phyloP scores from a whole-genome alignment of 2,888 invertebrate genomes.

The Hypena proboscidalis region DNA sequence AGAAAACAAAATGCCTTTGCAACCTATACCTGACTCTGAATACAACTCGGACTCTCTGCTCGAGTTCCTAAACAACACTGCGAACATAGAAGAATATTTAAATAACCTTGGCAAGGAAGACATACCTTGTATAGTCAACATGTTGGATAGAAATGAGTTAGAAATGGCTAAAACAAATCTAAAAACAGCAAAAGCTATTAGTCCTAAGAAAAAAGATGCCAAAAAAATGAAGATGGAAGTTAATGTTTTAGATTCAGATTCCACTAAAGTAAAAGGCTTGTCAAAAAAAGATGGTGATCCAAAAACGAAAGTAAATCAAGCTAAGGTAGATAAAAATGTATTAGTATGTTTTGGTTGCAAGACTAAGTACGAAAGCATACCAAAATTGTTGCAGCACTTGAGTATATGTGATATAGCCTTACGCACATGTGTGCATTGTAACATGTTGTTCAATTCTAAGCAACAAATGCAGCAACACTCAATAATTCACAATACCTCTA shows the following conservation, averaged over 20 bases:
- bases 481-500: constrained; percentile 51
- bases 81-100: constrained; percentile 76
- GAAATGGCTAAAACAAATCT: constrained; percentile 51
- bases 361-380: constrained; percentile 59
- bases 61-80: constrained; percentile 78
- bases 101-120: constrained; percentile 78
- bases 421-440: constrained; percentile 70
- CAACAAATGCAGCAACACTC: constrained; percentile 71
- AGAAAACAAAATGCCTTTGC: constrained; percentile 68
- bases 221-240: constrained; percentile 60
- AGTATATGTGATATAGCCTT: constrained; percentile 68
- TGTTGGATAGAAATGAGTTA: constrained; percentile 71
- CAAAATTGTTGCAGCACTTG: constrained; percentile 69
- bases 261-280: constrained; percentile 69
- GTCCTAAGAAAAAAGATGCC: constrained; percentile 66
- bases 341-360: constrained; percentile 73
- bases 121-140: constrained; percentile 75
- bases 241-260: constrained; percentile 73
- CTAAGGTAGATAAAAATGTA: constrained; percentile 46
- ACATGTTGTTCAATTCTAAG: constrained; percentile 69
- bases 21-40: constrained; percentile 77
- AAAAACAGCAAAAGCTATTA: constrained; percentile 58
- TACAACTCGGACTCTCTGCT: constrained; percentile 79
- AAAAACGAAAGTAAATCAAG: constrained; percentile 42
- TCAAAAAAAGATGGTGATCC: constrained; percentile 62